These are phyloP conservation scores for Mionectes macconnelli DNA, from an alignment of 2,113 vertebrate genomes.

Conservation along the genomic window DNA sequence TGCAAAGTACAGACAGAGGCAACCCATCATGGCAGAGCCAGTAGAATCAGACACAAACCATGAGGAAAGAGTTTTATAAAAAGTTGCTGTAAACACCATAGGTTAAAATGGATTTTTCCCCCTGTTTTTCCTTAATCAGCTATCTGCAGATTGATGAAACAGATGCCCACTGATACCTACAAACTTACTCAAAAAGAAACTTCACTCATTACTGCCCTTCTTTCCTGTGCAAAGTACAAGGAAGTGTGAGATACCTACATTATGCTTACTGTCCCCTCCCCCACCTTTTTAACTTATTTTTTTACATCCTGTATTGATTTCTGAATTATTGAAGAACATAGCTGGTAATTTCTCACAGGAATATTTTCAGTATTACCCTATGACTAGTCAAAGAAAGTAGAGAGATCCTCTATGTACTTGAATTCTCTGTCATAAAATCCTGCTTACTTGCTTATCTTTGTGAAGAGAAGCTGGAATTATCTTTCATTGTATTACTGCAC, in stretches of 20 bases:
- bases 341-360: neutral
- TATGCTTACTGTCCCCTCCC: neutral
- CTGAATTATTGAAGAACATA: neutral
- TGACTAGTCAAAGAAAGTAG: neutral
- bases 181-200: neutral
- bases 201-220: neutral
- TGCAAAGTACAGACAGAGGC: neutral
- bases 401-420: neutral
- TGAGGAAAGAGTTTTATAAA: neutral
- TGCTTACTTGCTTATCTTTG: neutral
- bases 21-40: neutral
- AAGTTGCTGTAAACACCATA: neutral
- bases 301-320: neutral
- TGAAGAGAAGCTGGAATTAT: neutral
- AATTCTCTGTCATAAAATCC: neutral
- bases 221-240: neutral
- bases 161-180: neutral
- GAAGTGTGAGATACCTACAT: neutral
- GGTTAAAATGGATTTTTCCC: neutral
- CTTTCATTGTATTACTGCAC: neutral
- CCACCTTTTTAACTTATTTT: neutral
- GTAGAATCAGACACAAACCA: neutral
- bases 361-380: neutral
- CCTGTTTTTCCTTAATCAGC: neutral
- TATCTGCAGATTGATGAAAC: neutral